Conservation (phyloP, 1,140 invertebrate genomes). For the Leptopilina boulardi region DNA sequence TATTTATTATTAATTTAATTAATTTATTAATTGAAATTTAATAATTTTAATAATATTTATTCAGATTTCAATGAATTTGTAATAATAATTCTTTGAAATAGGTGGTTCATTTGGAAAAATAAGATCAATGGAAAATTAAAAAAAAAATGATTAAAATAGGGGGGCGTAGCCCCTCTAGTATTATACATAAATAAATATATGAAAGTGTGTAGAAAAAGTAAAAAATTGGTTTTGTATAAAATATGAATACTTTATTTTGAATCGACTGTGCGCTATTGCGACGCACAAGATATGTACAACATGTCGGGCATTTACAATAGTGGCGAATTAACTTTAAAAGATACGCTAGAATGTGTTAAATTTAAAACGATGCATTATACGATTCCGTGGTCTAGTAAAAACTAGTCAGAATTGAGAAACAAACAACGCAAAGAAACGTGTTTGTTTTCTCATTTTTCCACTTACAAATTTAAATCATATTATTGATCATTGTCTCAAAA, state of each 20-base stretch:
- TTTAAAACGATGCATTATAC: slow-evolving; percentile 50
- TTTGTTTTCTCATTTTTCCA: background rate
- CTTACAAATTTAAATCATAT: slow-evolving; percentile 10
- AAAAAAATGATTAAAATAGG: no score
- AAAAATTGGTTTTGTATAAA: slow-evolving; percentile 62
- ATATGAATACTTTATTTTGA: slow-evolving; percentile 72
- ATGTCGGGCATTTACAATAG: slow-evolving; percentile 57
- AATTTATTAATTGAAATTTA: no score
- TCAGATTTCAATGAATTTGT: no score
- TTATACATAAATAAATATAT: no score
- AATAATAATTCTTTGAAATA: no score
- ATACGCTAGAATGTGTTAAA: slow-evolving; percentile 49
- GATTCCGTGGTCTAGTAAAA: background rate
- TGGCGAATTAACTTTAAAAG: slow-evolving; percentile 53
- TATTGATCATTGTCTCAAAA: background rate
- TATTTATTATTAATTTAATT: no score
- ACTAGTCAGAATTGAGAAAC: background rate
- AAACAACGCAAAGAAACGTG: background rate
- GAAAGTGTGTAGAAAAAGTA: no score
- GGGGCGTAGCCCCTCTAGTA: no score
- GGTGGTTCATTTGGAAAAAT: no score
- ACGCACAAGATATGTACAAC: slow-evolving; percentile 65
- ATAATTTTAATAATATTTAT: no score
- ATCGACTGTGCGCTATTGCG: slow-evolving; percentile 45
- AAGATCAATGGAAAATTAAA: no score